Evolutionary conservation across 2,113 vertebrate genomes (phyloP).

Genomic region (Oncorhynchus nerka): DNA sequence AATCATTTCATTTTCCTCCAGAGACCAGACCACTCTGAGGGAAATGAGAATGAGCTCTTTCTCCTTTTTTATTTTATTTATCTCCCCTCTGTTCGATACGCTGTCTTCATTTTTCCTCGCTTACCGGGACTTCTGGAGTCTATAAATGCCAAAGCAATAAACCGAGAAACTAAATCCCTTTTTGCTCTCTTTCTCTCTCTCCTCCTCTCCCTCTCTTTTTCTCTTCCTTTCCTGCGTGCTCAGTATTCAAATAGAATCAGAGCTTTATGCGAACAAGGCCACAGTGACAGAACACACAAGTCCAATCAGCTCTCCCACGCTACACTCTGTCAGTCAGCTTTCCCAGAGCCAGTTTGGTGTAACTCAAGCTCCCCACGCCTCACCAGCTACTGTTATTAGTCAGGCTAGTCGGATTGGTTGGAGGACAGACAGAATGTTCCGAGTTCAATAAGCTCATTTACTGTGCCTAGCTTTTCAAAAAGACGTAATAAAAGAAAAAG

Average conservation of each 20-base stretch:
- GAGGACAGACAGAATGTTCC: no score
- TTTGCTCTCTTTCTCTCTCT: conserved; percentile 20
- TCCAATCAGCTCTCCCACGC: conserved; percentile 13
- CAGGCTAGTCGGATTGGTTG: no score
- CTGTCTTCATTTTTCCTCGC: conserved; percentile 39
- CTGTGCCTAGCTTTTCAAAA: no score
- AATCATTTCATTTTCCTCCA: conserved; percentile 64
- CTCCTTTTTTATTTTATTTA: conserved; percentile 25
- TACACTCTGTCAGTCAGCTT: conserved; percentile 38
- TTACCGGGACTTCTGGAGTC: conserved; percentile 57
- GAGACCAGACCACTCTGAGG: conserved; percentile 52
- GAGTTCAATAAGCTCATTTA: no score
- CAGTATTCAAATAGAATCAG: conserved; percentile 65
- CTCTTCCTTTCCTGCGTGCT: conserved; percentile 41
- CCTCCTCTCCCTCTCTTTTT: conserved; percentile 24
- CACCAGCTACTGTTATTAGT: conserved; percentile 56
- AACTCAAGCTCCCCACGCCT: conserved; percentile 45
- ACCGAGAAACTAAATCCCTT: conserved; percentile 59
- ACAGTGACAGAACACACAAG: conserved; percentile 36
- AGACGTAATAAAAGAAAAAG: no score
- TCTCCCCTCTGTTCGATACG: conserved; percentile 63
- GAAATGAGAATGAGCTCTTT: conserved; percentile 47
- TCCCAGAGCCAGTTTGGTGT: conserved; percentile 55
- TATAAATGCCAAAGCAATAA: conserved; percentile 72
- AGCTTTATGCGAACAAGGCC: conserved; percentile 44